A percentile compares a stretch with the other conserved stretches of the same genome.
Evolutionary conservation across 1,140 invertebrate species (phyloP).

Genomic region (Notospermus geniculatus): DNA sequence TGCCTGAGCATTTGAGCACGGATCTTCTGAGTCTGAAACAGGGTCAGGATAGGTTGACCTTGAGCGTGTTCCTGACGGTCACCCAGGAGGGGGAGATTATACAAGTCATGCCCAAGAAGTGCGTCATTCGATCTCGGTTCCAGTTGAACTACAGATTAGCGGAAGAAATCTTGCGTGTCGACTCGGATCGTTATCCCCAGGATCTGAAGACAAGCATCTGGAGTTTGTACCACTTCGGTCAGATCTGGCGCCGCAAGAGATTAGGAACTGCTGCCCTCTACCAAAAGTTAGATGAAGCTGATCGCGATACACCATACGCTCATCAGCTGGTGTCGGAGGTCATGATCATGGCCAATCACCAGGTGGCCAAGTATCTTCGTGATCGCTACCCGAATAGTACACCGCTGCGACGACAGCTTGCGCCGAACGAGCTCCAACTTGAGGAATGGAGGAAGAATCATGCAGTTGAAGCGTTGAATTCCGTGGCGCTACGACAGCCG

Average conservation of each 20-base stretch:
- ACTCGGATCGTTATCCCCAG: constrained; percentile 29
- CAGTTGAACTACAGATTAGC: constrained; percentile 35
- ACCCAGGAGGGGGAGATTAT: constrained; percentile 26
- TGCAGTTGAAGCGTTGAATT: constrained; percentile 39
- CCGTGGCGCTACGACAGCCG: constrained; percentile 38
- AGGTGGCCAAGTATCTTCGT: constrained; percentile 37
- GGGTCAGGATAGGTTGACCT: constrained; percentile 40
- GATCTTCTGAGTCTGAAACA: constrained; percentile 54
- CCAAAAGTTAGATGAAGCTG: constrained; percentile 26
- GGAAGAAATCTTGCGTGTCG: constrained; percentile 32
- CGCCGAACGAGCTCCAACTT: constrained; percentile 27
- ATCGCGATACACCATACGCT: constrained; percentile 29
- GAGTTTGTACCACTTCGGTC: constrained; percentile 34
- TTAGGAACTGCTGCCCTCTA: constrained; percentile 37
- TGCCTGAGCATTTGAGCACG: constrained; percentile 49
- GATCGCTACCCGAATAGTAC: constrained; percentile 28
- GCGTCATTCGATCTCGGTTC: constrained; percentile 37
- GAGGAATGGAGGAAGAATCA: constrained; percentile 35
- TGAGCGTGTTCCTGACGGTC: constrained; percentile 43
- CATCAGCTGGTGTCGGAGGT: constrained; percentile 37
- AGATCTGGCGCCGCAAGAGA: constrained; percentile 32
- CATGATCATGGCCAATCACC: constrained; percentile 37
- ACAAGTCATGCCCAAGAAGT: constrained; percentile 20
- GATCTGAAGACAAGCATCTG: constrained; percentile 40
- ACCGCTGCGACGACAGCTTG: constrained; percentile 35